Base-by-base conservation (phyloP, 2,113 vertebrate genomes). In the Myrmecobius fasciatus region DNA sequence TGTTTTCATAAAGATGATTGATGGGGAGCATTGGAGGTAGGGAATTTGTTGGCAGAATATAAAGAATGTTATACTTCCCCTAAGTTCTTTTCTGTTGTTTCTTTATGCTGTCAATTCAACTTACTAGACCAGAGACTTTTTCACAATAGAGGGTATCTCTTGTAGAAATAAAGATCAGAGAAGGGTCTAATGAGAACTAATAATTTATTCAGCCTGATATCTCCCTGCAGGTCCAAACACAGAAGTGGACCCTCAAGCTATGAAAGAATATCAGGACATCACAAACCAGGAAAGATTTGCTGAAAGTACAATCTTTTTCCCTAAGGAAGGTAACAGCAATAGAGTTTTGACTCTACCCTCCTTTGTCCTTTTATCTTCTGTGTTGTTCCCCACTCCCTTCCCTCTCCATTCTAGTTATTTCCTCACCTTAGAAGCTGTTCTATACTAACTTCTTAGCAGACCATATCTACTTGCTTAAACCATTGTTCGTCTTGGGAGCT, bases 101-200 rank as follows among this genome's bases (percentile, higher is more conserved):
- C 53, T 31, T 14, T 1, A 26, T 24, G 25, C n/a, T n/a, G 67
- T 75, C 60, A n/a, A n/a, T n/a, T 75, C 17, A n/a, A 22, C 17
- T 43, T 22, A 43, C 17, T 43, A 83, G 43, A 2, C 17, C 67
- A 83, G 17, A 43, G 67, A 83, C n/a, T 83, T 83, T 83, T 83
- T 43, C 67, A 43, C n/a, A 20, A 83, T n/a, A 36, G 17, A 43
- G 14, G 20, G 14, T 83, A n/a, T 8, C 67, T 83, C 22, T 43
- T 83, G 43, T 43, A 43, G n/a, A 83, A 7, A 43, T 24, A 83
- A 83, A 20, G 6, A 83, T 24, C 89, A 91, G 53, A 26, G 25
- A 12, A 24, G 51, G 25, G 47, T 8, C 0, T 1, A 53, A 11
- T 5, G 0, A 5, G 25, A 1, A 0, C 3, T 0, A 0, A 25